Evolutionary conservation across 2,113 vertebrate species (phyloP).

Genomic region (Chloroceryle aenea): DNA sequence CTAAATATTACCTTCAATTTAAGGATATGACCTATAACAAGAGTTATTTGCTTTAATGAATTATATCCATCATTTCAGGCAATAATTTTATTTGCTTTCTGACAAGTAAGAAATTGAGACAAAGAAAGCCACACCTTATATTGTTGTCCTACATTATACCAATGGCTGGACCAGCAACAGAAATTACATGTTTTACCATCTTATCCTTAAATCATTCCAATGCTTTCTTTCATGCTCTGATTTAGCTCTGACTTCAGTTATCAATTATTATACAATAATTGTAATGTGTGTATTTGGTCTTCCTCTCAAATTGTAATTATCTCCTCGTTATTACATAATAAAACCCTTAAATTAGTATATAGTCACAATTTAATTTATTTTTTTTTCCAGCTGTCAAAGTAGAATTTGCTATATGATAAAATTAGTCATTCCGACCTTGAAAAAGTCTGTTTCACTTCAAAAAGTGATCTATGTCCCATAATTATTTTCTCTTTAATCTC

Average conservation of each 20-base stretch:
- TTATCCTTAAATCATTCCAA: not conserved
- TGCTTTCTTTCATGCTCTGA: not conserved
- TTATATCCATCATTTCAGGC: not conserved
- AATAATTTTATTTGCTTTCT: not conserved
- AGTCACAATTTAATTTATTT: not conserved
- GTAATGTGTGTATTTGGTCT: not conserved
- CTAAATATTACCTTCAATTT: not conserved
- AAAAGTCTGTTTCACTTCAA: slow-evolving; percentile 13
- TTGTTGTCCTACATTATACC: not conserved
- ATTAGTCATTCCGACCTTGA: not conserved
- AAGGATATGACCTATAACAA: not conserved
- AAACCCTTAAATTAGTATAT: not conserved
- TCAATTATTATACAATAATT: not conserved
- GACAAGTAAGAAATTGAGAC: not conserved
- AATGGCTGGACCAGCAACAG: not conserved
- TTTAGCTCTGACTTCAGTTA: not conserved
- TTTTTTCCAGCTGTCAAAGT: not conserved
- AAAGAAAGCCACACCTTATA: not conserved
- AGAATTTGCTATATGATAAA: not conserved
- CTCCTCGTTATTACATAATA: not conserved
- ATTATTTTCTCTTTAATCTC: slow-evolving; percentile 51
- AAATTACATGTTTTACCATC: not conserved
- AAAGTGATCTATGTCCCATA: not conserved
- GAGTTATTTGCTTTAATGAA: not conserved
- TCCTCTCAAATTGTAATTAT: not conserved